Evolutionary conservation across 2,113 vertebrate species (phyloP), one percentile per base, ranked within the genome.

Genomic region (Columba livia): DNA sequence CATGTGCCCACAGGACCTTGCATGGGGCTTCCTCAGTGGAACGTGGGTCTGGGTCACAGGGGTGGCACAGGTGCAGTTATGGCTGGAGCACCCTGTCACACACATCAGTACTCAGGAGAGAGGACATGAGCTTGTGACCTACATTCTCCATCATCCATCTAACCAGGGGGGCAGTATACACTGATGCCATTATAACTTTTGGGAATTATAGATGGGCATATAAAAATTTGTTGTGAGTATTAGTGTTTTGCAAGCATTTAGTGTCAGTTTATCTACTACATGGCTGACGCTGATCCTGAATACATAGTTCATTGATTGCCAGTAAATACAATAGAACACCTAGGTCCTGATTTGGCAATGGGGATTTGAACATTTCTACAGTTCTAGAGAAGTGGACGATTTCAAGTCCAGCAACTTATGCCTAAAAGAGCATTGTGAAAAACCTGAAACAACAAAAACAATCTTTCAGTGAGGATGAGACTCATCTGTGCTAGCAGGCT

Each of bases 161-260:
- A 66, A 31, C 13, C 13, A 8, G 23, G 16, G 7, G 15, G 5
- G 2, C 19, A 86, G 32, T 36, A 57, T 5, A 53, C 34, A 5
- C 2, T 5, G 48, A 48, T 26, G 6, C 18, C 48, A 67, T 23
- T 44, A 2, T 19, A 89, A 82, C 6, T 31, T 79, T 67, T 4
- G 1, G 11, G 21, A 14, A 66, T 79, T 86, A 57, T 1, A 34
- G 40, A 47, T 1, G 0, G 7, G 9, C 0, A 2, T 28, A 42
- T 28, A 64, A 57, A 48, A 29, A 58, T 16, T 31, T 71, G 6
- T 24, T 67, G 42, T 48, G 36, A 17, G 10, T 77, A 6, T 42
- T 51, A 34, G 31, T 38, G 31, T 34, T 94, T 48, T 77, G 29
- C 40, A 77, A 84, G 26, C 25, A 48, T 42, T 77, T 42, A 80